Base-by-base conservation (phyloP, 2,797 vertebrate species). In the Acestrorhynchus altus region DNA sequence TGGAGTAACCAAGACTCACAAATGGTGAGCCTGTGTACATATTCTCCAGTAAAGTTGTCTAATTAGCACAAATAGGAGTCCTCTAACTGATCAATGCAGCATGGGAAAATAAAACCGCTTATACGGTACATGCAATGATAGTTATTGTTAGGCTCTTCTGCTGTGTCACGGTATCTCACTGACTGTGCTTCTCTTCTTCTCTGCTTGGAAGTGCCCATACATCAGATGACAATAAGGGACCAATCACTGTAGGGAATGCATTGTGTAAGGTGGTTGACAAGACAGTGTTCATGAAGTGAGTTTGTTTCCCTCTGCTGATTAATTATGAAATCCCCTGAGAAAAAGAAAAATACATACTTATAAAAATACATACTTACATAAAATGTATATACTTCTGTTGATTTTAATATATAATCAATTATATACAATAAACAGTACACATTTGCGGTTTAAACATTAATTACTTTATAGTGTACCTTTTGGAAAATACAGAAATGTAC, bases 171-270 rank as follows among this genome's bases (percentile, higher is more conserved):
- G n/a, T 65, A 39, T 78, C 31, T 57, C 12, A 54, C 40, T 66
- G 26, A 46, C 60, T 64, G 39, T 44, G 56, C 24, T 61, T 61
- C 35, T 52, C 76, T 65, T 6, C 59, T 56, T 13, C 24, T 56
- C 15, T n/a, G n/a, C n/a, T 18, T 56, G 47, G 68, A 72, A 39
- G 26, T 22, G 60, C 20, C 76, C 76, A 71, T 77, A 51, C 28
- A 73, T 73, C 67, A 51, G 28, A 12, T 6, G 7, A 57, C 59
- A 59, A 78, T 65, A 66, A 63, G 63, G 42, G 42, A 67, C 7
- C 60, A 66, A 47, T 42, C 46, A 11, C 49, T 42, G 42, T 12
- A 46, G 52, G 39, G 28, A 57, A 66, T 39, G 47, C 47, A 35
- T 40, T 57, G 60, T 49, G 51, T 20, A 12, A 47, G 18, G 47